These are phyloP conservation scores for Sphaeridia pumilis DNA, from an alignment of 2,888 invertebrate genomes.

Conservation along the genomic window DNA sequence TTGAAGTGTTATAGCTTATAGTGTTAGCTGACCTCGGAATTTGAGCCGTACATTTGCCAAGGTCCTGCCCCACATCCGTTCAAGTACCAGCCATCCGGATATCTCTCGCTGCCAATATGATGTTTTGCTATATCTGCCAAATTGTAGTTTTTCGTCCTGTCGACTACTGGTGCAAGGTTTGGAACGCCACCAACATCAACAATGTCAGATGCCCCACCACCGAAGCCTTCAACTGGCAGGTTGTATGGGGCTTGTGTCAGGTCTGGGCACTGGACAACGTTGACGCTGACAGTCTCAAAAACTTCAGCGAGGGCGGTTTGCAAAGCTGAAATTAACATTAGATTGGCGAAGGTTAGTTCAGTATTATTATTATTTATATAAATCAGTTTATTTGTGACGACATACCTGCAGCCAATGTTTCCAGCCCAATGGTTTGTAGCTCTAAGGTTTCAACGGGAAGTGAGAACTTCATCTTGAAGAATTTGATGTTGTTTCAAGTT, in stretches of 20 bases:
- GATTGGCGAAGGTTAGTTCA: no score
- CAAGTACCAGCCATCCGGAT: slow-evolving; percentile 26
- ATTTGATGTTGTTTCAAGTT: no score
- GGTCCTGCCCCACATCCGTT: slow-evolving; percentile 32
- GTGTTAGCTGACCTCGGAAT: slow-evolving; percentile 36
- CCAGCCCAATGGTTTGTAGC: no score
- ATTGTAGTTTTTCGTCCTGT: slow-evolving; percentile 24
- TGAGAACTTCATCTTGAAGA: no score
- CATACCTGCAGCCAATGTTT: no score
- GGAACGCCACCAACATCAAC: slow-evolving; percentile 31
- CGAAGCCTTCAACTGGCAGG: slow-evolving; percentile 49
- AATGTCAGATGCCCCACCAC: slow-evolving; percentile 17
- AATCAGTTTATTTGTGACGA: no score
- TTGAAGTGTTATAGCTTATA: slow-evolving; percentile 36
- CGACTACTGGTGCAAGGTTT: slow-evolving; percentile 25
- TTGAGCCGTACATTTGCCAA: slow-evolving; percentile 26
- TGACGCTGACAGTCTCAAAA: slow-evolving; percentile 59
- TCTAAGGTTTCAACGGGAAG: no score
- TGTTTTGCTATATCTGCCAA: slow-evolving; percentile 22
- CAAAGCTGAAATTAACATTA: slow-evolving; percentile 16
- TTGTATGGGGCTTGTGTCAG: slow-evolving; percentile 64
- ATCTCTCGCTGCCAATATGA: slow-evolving; percentile 17
- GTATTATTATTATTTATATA: no score
- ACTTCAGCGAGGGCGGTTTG: slow-evolving; percentile 48
- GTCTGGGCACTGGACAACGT: slow-evolving; percentile 72